A percentile compares a stretch with the other conserved stretches of the same genome.
These are phyloP conservation scores for Proctacanthus coquilletti DNA, from an alignment of 1,140 invertebrate genomes.

Conservation along the genomic window DNA sequence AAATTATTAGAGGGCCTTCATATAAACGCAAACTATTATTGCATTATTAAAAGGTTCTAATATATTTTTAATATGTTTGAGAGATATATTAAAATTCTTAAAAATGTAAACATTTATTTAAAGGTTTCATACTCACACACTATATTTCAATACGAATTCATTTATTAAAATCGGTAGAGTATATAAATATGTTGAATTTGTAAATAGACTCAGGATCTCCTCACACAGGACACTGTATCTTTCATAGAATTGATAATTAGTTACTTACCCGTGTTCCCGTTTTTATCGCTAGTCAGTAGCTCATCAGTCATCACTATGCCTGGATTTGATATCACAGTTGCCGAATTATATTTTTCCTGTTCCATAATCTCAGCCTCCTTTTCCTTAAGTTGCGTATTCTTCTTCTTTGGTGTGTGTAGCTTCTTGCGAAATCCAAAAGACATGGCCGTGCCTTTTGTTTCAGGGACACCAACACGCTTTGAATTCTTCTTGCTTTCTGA, in stretches of 20 bases:
- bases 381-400: constrained; percentile 12
- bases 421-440: constrained; percentile 33
- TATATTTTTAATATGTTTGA: not conserved
- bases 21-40: too few species aligned
- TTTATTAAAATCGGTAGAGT: too few species aligned
- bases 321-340: constrained; percentile 2
- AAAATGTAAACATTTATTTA: too few species aligned
- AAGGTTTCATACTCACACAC: too few species aligned
- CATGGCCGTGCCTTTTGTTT: constrained; percentile 31
- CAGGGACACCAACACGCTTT: constrained; percentile 9
- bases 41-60: too few species aligned
- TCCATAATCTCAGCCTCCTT: not conserved
- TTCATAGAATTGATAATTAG: constrained; percentile 1
- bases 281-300: constrained; percentile 4
- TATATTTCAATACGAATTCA: too few species aligned
- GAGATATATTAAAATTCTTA: too few species aligned
- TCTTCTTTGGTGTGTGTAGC: constrained; percentile 24
- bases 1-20: too few species aligned
- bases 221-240: not conserved
- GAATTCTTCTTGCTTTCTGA: constrained; percentile 27
- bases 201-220: too few species aligned
- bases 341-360: constrained; percentile 1
- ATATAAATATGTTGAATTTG: too few species aligned
- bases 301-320: not conserved
- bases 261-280: constrained; percentile 5